Percentiles rank a stretch among this genome's conserved stretches.
These are phyloP conservation scores for Pocillopora meandrina DNA, from an alignment of 92 coral and sea anemone species.

Conservation along the genomic window DNA sequence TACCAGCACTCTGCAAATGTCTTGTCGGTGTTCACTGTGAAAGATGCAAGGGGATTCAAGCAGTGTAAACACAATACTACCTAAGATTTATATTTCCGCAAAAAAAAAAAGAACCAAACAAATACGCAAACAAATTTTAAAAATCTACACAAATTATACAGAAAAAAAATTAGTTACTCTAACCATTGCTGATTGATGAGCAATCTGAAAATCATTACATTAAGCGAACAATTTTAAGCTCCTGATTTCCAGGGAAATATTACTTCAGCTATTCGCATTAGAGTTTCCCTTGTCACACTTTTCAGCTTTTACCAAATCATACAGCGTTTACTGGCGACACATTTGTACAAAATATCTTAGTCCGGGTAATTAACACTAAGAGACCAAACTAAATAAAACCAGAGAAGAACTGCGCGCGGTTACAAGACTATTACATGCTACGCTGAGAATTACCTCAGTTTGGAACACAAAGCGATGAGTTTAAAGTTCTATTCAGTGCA, in stretches of 20 bases:
- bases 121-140: neutral
- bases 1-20: constrained; percentile 6
- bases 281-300: no score
- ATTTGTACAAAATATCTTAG: no score
- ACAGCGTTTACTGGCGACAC: no score
- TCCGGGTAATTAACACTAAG: no score
- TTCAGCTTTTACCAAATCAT: no score
- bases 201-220: neutral
- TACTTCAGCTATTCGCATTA: neutral
- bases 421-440: neutral
- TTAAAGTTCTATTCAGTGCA: constrained; percentile 7
- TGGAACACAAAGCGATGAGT: neutral
- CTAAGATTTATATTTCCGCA: neutral
- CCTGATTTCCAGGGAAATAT: neutral
- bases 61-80: neutral
- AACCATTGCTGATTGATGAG: neutral
- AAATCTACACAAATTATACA: constrained; percentile 4
- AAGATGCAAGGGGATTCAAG: neutral
- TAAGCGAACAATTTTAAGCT: neutral
- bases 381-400: neutral
- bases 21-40: neutral
- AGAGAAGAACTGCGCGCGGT: neutral
- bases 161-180: constrained; percentile 2
- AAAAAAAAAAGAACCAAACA: no score
- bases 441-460: neutral